Conservation (phyloP, 2,888 invertebrate species). For the Trachelus troglodyta region DNA sequence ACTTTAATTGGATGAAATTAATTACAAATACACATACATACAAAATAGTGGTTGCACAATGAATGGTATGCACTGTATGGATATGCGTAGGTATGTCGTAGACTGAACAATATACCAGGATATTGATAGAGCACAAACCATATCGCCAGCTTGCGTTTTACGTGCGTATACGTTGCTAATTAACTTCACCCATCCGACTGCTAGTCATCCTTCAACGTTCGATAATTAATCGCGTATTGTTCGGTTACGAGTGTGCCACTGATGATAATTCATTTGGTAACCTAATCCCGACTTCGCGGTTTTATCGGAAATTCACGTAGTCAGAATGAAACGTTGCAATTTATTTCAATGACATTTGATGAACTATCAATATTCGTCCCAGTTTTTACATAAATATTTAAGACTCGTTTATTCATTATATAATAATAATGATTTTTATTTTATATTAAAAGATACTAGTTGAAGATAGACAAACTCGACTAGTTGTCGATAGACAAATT, state of each 20-base stretch:
- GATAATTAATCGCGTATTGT: background rate
- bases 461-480: too few relatives aligned
- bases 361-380: background rate
- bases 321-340: background rate
- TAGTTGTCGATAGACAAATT: too few relatives aligned
- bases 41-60: background rate
- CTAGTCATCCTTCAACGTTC: background rate
- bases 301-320: background rate
- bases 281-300: background rate
- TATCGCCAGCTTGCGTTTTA: background rate
- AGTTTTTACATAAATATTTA: background rate
- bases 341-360: background rate
- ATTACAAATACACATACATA: background rate
- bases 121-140: background rate
- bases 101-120: background rate
- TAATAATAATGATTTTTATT: too few relatives aligned
- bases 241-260: background rate
- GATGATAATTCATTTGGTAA: background rate
- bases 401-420: background rate
- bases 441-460: too few relatives aligned
- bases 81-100: background rate
- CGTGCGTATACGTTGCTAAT: background rate
- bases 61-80: background rate
- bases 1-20: background rate
- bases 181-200: background rate